Evolutionary conservation across 2,797 vertebrate genomes (phyloP).

Genomic region (Oreochromis grahami): DNA sequence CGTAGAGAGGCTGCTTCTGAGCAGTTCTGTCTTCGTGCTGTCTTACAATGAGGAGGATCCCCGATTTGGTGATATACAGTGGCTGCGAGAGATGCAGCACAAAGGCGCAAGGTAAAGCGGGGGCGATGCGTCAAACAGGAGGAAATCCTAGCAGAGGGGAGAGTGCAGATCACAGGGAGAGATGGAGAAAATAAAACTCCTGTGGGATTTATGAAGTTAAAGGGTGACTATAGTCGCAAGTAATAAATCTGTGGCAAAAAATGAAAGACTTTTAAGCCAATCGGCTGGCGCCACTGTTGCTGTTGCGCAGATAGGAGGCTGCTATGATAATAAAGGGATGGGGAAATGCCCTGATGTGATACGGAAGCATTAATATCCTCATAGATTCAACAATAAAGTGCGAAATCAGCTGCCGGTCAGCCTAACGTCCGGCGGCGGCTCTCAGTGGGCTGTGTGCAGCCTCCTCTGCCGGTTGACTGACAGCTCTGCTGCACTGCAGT

Average conservation of each 20-base stretch:
- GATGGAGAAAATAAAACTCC: neutral
- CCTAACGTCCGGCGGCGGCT: neutral
- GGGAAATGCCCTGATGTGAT: neutral
- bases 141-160: neutral
- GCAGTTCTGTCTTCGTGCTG: constrained; percentile 19
- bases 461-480: constrained; percentile 53
- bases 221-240: neutral
- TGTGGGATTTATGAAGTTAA: neutral
- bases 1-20: constrained; percentile 31
- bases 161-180: neutral
- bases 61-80: constrained; percentile 8
- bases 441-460: constrained; percentile 4
- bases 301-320: neutral
- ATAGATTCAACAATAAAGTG: neutral
- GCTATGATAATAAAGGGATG: neutral
- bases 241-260: neutral
- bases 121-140: constrained; percentile 32
- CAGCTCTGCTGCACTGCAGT: constrained; percentile 79
- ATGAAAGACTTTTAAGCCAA: neutral
- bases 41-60: constrained; percentile 27
- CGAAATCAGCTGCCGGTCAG: neutral
- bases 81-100: constrained; percentile 4
- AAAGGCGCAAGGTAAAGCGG: constrained; percentile 29
- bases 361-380: neutral
- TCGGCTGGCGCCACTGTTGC: neutral